Evolutionary conservation across 2,797 vertebrate genomes (phyloP).

Genomic region (Stomatorhinus walkeri): DNA sequence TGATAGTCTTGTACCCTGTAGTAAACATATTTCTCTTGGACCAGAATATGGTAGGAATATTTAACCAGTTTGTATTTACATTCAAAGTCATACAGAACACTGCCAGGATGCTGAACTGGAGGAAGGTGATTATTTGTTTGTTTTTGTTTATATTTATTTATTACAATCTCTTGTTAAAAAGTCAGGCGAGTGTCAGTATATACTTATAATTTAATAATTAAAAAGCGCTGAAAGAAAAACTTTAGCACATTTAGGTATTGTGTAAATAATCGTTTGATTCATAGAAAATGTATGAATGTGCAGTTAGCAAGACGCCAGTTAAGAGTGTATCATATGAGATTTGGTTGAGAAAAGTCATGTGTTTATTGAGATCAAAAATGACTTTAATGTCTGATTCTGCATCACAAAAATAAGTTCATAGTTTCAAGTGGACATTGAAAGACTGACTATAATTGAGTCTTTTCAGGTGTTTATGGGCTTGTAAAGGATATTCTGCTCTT

Average conservation of each 20-base stretch:
- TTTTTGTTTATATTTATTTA: neutral
- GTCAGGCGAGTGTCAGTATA: neutral
- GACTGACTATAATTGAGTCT: neutral
- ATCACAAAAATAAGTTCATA: neutral
- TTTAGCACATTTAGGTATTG: neutral
- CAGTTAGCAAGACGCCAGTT: neutral
- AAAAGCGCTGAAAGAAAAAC: neutral
- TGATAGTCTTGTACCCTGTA: neutral
- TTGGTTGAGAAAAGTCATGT: neutral
- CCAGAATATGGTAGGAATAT: neutral
- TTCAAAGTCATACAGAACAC: neutral
- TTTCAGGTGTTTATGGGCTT: neutral
- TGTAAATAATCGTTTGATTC: slow-evolving; percentile 4
- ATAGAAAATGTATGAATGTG: neutral
- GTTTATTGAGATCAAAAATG: neutral
- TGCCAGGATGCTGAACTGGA: neutral
- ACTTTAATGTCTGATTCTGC: neutral
- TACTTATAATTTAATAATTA: neutral
- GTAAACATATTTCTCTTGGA: neutral
- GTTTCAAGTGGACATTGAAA: neutral
- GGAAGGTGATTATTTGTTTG: neutral
- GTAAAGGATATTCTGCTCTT: neutral
- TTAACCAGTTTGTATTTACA: neutral
- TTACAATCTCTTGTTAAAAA: neutral
- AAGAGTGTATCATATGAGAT: neutral